Evolutionary conservation across 2,113 vertebrate genomes (phyloP).

Genomic region (Tricholaema leucomelas): DNA sequence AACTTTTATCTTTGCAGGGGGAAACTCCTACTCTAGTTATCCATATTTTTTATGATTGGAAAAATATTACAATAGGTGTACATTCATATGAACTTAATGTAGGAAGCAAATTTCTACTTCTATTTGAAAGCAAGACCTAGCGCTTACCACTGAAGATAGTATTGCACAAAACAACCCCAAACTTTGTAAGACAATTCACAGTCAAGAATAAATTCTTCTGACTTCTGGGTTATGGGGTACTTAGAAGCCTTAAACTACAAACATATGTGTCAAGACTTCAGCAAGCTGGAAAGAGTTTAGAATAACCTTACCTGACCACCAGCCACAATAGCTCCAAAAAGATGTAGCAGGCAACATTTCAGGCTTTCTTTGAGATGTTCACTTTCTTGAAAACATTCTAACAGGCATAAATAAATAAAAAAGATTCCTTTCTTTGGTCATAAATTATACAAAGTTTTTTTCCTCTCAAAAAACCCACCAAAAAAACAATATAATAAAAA

Average conservation of each 20-base stretch:
- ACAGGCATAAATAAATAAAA: constrained; percentile 30
- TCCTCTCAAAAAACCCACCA: neutral
- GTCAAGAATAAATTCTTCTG: neutral
- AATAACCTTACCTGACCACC: constrained; percentile 88
- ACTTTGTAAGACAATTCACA: neutral
- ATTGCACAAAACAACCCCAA: neutral
- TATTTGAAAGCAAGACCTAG: neutral
- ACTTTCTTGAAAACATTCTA: constrained; percentile 99
- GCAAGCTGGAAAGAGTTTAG: neutral
- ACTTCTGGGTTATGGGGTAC: neutral
- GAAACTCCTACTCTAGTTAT: neutral
- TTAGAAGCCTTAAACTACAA: neutral
- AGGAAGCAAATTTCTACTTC: neutral
- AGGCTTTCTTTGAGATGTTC: constrained; percentile 97
- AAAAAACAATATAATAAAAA: neutral
- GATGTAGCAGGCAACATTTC: constrained; percentile 94
- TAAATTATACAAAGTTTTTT: neutral
- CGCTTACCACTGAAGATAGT: neutral
- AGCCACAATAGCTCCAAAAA: constrained; percentile 95
- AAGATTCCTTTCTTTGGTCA: neutral
- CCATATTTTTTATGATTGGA: neutral
- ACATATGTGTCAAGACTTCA: neutral
- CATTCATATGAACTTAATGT: neutral
- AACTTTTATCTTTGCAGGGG: neutral
- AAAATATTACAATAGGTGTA: neutral